Evolutionary conservation across 2,113 vertebrate genomes (phyloP), one percentile per base, ranked within the genome.

Genomic region (Perognathus longimembris): DNA sequence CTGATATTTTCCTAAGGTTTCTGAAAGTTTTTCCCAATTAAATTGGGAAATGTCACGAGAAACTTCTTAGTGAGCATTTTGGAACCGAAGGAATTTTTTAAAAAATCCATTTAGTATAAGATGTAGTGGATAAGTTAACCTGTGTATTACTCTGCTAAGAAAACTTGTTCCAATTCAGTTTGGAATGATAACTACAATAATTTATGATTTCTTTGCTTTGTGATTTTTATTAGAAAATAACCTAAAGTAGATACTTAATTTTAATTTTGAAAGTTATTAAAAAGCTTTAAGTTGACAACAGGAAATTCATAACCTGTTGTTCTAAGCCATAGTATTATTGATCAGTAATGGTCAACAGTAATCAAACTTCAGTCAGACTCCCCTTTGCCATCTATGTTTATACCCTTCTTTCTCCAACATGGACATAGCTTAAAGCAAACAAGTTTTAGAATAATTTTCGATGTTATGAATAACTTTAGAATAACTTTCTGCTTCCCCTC

Each of bases 101-200:
- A 77, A 85, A 88, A 87, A 86, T 50, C 54, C 64, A 30, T 81
- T 93, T 7, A 66, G 3, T 85, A 40, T 81, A 42, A 85, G 24
- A 15, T 57, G 45, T 66, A 45, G 22, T 81, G 34, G 42, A 59
- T 83, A 66, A 63, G 21, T 88, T 75, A 64, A 34, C 7, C 71
- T 78, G 89, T 82, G 54, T 77, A 67, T 38, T 84, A 61, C 75
- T 85, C 12, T 85, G 22, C 85, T 28, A 90, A 54, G 28, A 76
- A 81, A 75, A 80, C 32, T 22, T 86, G 85, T 32, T 90, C 34
- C 84, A 85, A 83, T 76, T 38, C 77, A 90, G 59, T 88, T 76
- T 40, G 20, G 76, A 80, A 90, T 90, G 88, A 50, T 57, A 81
- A n/a, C 24, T 32, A 8, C 4, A 40, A 30, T 80, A 71, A 40